Conservation (phyloP, 2,797 vertebrate genomes). For the Pteronotus mesoamericanus region DNA sequence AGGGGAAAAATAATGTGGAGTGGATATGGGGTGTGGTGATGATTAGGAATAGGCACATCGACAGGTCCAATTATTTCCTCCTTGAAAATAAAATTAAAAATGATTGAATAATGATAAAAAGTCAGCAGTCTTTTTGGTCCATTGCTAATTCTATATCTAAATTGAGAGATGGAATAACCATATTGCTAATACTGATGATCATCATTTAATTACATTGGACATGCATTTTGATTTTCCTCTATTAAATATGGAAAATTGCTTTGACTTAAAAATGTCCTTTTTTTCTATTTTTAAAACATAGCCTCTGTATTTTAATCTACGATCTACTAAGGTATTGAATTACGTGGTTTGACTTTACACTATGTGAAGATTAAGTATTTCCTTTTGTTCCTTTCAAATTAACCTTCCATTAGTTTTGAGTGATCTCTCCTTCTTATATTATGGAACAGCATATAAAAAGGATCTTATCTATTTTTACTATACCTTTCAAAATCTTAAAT, state of each 20-base stretch:
- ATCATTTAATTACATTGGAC: background rate
- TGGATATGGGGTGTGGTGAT: background rate
- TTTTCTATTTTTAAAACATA: slow-evolving; percentile 72
- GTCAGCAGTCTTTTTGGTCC: background rate
- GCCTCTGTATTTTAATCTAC: slow-evolving; percentile 69
- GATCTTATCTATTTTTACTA: slow-evolving; percentile 76
- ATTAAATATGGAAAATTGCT: slow-evolving; percentile 23
- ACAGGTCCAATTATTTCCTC: background rate
- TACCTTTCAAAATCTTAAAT: slow-evolving; percentile 77
- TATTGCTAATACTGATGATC: background rate
- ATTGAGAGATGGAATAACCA: background rate
- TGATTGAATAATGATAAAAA: background rate
- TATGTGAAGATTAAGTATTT: slow-evolving; percentile 77
- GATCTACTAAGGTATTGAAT: slow-evolving; percentile 78
- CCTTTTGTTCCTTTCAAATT: slow-evolving; percentile 80
- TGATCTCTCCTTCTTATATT: slow-evolving; percentile 77
- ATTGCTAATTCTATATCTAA: background rate
- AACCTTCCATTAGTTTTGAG: slow-evolving; percentile 80
- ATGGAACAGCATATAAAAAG: slow-evolving; percentile 75
- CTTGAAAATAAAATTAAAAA: slow-evolving; percentile 18
- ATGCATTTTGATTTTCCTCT: background rate
- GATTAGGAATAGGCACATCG: background rate
- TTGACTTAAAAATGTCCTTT: slow-evolving; percentile 66
- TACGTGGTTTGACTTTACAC: slow-evolving; percentile 78
- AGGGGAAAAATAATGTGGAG: background rate